Conservation (phyloP, 2,888 invertebrate species). For the Archips xylosteana region DNA sequence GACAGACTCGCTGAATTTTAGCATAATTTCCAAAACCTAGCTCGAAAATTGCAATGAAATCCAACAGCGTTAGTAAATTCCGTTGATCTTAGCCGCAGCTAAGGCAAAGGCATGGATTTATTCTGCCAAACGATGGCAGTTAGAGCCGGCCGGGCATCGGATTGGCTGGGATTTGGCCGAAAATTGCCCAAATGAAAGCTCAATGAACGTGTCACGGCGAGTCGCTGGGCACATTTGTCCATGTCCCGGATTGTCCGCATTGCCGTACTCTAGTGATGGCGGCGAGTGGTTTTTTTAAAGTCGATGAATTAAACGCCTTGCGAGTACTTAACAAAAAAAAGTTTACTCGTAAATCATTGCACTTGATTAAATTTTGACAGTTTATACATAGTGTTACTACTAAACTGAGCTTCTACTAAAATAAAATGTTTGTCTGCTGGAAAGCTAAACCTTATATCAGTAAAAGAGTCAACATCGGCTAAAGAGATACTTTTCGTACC, state of each 20-base stretch:
- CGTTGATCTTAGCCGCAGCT: conserved; percentile 40
- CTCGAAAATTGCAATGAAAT: not conserved
- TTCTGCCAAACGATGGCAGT: conserved; percentile 68
- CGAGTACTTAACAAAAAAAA: too few relatives aligned
- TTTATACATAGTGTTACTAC: too few relatives aligned
- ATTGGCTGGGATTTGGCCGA: conserved; percentile 81
- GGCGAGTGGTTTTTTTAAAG: not conserved
- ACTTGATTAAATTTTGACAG: too few relatives aligned
- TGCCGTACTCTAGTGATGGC: conserved; percentile 72
- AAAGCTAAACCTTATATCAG: too few relatives aligned
- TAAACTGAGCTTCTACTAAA: too few relatives aligned
- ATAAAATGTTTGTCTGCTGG: too few relatives aligned
- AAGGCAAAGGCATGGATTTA: conserved; percentile 62
- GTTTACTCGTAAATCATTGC: too few relatives aligned
- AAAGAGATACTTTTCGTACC: too few relatives aligned
- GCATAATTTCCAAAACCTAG: not conserved
- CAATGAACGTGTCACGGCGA: conserved; percentile 83
- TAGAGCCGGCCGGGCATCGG: conserved; percentile 63
- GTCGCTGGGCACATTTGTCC: conserved; percentile 81
- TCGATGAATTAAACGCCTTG: not conserved
- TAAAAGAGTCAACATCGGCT: too few relatives aligned
- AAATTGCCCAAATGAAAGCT: conserved; percentile 85
- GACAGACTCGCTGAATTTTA: not conserved
- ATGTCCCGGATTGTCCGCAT: conserved; percentile 82
- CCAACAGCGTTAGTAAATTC: conserved; percentile 32